phyloP scores from a whole-genome alignment of 1,140 invertebrate species.

The Drosophila sucinea region DNA sequence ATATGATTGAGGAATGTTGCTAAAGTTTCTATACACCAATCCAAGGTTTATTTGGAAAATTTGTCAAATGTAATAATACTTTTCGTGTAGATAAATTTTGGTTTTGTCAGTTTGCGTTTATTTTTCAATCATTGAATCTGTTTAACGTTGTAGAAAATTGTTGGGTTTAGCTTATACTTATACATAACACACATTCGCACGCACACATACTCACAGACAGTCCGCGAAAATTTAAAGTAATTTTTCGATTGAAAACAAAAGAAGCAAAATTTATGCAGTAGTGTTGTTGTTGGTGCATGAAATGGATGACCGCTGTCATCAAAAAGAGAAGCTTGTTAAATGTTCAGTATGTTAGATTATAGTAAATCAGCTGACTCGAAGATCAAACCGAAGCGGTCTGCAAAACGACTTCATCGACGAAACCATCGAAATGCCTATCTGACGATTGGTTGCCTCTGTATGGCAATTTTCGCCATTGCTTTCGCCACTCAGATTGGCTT shows the following conservation, averaged over 20 bases:
- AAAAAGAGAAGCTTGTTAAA: not conserved
- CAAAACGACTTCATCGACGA: not conserved
- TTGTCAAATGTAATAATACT: not conserved
- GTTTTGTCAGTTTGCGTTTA: not conserved
- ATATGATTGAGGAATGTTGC: too few species aligned
- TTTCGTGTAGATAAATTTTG: not conserved
- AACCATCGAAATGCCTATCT: conserved; percentile 39
- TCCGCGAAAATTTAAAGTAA: not conserved
- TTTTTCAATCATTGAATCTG: not conserved
- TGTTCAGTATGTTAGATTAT: conserved; percentile 3
- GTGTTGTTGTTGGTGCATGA: not conserved
- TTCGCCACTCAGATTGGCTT: conserved; percentile 48
- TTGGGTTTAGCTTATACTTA: not conserved
- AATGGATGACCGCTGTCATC: not conserved
- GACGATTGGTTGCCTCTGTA: conserved; percentile 51
- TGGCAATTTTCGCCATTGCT: conserved; percentile 55
- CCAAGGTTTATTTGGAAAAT: not conserved
- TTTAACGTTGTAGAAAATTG: not conserved
- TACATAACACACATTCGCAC: not conserved
- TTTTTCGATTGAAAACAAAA: not conserved
- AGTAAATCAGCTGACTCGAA: not conserved
- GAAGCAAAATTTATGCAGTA: not conserved
- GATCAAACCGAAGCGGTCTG: not conserved
- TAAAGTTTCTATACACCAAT: not conserved
- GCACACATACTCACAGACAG: not conserved